phyloP scores from a whole-genome alignment of 2,888 invertebrate species.

The Acrocyrtus sp. region DNA sequence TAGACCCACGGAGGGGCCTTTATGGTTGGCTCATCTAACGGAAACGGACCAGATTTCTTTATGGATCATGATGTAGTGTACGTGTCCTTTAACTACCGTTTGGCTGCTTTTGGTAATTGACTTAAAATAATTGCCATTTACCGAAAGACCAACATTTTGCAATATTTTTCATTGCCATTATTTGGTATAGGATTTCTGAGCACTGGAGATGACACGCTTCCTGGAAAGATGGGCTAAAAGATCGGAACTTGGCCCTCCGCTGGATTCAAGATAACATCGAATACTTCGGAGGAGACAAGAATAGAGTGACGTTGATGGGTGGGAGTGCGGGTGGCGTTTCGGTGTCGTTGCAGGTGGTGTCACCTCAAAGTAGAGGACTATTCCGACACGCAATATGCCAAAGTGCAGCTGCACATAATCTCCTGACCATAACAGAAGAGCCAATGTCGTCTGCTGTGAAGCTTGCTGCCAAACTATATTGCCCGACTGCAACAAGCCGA shows the following conservation, averaged over 20 bases:
- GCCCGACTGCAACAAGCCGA: conserved; percentile 16
- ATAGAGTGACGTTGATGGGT: conserved; percentile 27
- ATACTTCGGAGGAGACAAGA: conserved; percentile 28
- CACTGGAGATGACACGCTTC: conserved; percentile 18
- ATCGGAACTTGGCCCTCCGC: conserved; percentile 26
- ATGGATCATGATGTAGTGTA: conserved; percentile 42
- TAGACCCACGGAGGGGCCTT: conserved; percentile 49
- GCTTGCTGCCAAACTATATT: conserved; percentile 24
- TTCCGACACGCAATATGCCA: conserved; percentile 38
- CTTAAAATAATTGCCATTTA: too few relatives aligned
- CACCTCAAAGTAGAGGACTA: conserved; percentile 25
- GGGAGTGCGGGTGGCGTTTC: conserved; percentile 36
- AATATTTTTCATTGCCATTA: background rate
- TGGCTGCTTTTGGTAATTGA: conserved; percentile 25
- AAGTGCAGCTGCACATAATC: conserved; percentile 36
- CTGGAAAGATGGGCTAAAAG: conserved; percentile 42
- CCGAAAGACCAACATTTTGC: too few relatives aligned
- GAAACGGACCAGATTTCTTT: conserved; percentile 47
- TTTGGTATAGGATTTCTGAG: conserved; percentile 33
- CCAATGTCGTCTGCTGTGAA: conserved; percentile 12
- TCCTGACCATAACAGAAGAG: conserved; percentile 37
- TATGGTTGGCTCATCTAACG: conserved; percentile 42
- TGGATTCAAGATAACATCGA: conserved; percentile 42
- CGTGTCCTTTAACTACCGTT: conserved; percentile 38
- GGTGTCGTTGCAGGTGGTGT: conserved; percentile 16